Base-by-base conservation (phyloP, 2,113 vertebrate species). In the Osmerus eperlanus region DNA sequence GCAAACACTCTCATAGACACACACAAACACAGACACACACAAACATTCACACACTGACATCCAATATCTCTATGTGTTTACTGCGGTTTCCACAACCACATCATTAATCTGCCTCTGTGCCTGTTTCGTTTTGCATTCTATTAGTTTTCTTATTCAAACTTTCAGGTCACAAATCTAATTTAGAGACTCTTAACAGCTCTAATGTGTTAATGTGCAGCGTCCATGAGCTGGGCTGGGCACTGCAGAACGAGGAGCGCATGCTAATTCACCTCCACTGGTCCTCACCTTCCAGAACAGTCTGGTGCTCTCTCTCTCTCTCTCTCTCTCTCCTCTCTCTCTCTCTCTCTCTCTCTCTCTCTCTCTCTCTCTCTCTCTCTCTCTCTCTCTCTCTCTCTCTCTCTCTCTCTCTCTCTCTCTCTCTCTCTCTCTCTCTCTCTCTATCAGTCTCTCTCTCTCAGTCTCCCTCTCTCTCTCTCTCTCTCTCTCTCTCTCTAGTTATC, bases 161-260 rank as follows among this genome's bases (percentile, higher is more conserved):
- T 91, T 86, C 90, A 91, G 90, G 88, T 88, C 91, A 92, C 90
- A 93, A 92, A 94, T 92, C 88, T 91, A 90, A 92, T 92, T 93
- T 90, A 90, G 90, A 91, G 85, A 81, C 81, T 85, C 88, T 91
- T 90, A 92, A 91, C 83, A 91, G 82, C 76, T 87, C 84, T 91
- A 90, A 92, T 77, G 65, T 83, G 86, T 87, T 89, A 91, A 92
- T 89, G 83, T 88, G 84, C 78, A 89, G 84, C 84, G 86, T 90
- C 81, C 87, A 79, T 1, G 3, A 87, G 86, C 76, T 85, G 73
- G 77, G 84, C 89, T 81, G 85, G 87, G 81, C 77, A 89, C 63
- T 81, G 70, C 87, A 41, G 66, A 77, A 74, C 75, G 83, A 85
- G 76, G 74, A 75, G 67, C 60, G 86, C 92, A 91, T 92, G 88